phyloP scores from a whole-genome alignment of 2,888 invertebrate genomes.

The Ellobium chinense region DNA sequence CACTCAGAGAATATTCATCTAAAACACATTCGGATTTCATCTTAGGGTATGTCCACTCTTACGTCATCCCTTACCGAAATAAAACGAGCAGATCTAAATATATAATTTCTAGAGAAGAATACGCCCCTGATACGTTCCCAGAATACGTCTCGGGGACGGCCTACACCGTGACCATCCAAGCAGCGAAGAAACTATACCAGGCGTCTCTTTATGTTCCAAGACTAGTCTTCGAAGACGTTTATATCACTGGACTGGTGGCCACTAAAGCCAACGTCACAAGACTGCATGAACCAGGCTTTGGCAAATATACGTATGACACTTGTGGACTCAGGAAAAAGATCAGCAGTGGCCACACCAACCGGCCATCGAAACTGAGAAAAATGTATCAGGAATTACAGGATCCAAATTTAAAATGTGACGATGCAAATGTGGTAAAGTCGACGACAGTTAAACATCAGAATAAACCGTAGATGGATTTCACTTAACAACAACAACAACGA shows the following conservation, averaged over 20 bases:
- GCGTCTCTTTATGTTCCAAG: conserved; percentile 86
- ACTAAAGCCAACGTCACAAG: conserved; percentile 83
- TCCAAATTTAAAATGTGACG: conserved; percentile 31
- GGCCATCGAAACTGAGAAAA: conserved; percentile 53
- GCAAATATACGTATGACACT: conserved; percentile 53
- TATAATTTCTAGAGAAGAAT: conserved; percentile 89
- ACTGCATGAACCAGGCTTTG: conserved; percentile 59
- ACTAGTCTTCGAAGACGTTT: conserved; percentile 94
- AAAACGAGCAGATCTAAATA: conserved; percentile 92
- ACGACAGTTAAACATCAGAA: too few species aligned
- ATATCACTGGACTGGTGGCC: conserved; percentile 93
- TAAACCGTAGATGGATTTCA: too few species aligned
- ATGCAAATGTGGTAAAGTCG: too few species aligned
- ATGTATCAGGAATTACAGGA: conserved; percentile 51
- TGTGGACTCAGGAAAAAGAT: conserved; percentile 59
- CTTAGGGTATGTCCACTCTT: conserved; percentile 56
- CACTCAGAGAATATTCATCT: conserved; percentile 46
- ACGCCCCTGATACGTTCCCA: conserved; percentile 87
- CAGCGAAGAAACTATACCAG: conserved; percentile 85
- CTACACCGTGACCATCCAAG: conserved; percentile 89
- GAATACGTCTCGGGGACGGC: conserved; percentile 95
- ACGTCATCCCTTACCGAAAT: conserved; percentile 85
- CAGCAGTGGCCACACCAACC: conserved; percentile 62
- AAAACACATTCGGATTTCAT: conserved; percentile 51
- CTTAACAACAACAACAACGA: too few species aligned